Evolutionary conservation across 2,113 vertebrate genomes (phyloP), one percentile per base, ranked within the genome.

Genomic region (Pituophis catenifer): DNA sequence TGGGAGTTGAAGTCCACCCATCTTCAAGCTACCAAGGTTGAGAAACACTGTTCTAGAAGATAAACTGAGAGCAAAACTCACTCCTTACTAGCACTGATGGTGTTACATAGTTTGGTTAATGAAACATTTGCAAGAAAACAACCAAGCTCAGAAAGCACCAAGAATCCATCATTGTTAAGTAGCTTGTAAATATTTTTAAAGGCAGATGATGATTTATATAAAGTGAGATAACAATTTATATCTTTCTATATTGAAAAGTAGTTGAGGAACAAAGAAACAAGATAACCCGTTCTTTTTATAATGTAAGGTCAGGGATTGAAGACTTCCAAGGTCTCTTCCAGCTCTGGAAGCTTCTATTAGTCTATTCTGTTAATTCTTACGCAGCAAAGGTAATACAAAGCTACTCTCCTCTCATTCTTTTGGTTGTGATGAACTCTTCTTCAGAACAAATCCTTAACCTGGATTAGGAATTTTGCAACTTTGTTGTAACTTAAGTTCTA

Each of bases 211-310:
- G 23, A 57, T 57, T 10, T 62, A 62, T 29, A 62, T 29, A 62
- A 62, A 62, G 24, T 29, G 8, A 33, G 9, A 88, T 38, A 65
- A 24, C n/a, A 59, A 44, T 50, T 33, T 59, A 52, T 53, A 26
- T 8, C 9, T 33, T 94, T 95, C 94, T 91, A 91, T 92, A 70
- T 86, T 94, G 70, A 93, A 91, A 70, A 95, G 26, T 93, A 26
- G 10, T 24, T 62, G 24, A 26, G 9, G 57, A 94, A 85, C 44
- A 89, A 91, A 93, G 44, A 3, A 88, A 62, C 75, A 91, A 5
- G 90, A 86, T 93, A 17, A 4, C 93, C 91, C 89, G 15, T 95
- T 94, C 70, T 85, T 93, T 94, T 95, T 91, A 13, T 23, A 95
- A 90, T 23, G 13, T 12, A 92, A 94, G n/a, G 54, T 91, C 53